Evolutionary conservation across 1,140 invertebrate genomes (phyloP).

Genomic region (Ooceraea biroi): DNA sequence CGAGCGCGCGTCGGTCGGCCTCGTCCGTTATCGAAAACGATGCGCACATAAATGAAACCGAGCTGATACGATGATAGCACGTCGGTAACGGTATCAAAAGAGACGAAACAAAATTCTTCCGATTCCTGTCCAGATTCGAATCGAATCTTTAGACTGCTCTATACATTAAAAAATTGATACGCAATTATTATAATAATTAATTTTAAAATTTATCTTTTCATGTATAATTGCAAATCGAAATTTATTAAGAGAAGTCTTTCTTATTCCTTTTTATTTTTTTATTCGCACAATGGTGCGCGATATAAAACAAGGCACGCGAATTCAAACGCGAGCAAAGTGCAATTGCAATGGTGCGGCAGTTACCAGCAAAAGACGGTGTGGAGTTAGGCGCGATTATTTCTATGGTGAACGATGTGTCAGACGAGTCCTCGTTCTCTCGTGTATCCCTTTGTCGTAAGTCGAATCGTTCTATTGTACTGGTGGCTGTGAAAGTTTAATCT

Average conservation of each 20-base stretch:
- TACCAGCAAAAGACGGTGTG: slow-evolving; percentile 53
- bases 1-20: slow-evolving; percentile 1
- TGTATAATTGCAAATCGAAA: background rate
- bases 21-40: slow-evolving; percentile 48
- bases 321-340: slow-evolving; percentile 31
- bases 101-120: slow-evolving; percentile 11
- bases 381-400: slow-evolving; percentile 48
- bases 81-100: background rate
- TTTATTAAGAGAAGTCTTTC: background rate
- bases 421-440: slow-evolving; percentile 29
- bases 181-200: background rate
- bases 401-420: slow-evolving; percentile 47
- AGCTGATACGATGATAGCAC: background rate
- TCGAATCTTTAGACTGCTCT: too few relatives aligned
- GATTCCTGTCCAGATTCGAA: slow-evolving; percentile 6
- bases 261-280: too few relatives aligned
- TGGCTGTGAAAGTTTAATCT: slow-evolving; percentile 47
- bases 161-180: too few relatives aligned
- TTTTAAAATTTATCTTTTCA: background rate
- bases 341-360: slow-evolving; percentile 50
- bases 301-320: slow-evolving; percentile 8
- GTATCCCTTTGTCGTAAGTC: slow-evolving; percentile 32
- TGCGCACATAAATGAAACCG: slow-evolving; percentile 29
- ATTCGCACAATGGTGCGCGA: too few relatives aligned
- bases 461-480: slow-evolving; percentile 21